phyloP scores from a whole-genome alignment of 2,888 invertebrate genomes.

The Tachina lurida region DNA sequence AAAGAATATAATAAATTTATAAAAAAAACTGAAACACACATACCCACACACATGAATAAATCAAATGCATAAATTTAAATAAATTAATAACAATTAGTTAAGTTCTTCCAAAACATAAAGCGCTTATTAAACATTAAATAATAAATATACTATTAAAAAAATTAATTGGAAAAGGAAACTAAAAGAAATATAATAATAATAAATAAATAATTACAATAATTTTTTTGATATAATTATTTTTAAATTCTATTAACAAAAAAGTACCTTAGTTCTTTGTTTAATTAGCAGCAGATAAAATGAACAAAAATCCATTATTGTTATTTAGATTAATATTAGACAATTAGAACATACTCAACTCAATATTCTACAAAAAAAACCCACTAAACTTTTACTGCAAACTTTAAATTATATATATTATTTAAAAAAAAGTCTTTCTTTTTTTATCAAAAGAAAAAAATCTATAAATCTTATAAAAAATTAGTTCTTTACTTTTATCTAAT shows the following conservation, averaged over 20 bases:
- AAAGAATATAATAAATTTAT: constrained; percentile 8
- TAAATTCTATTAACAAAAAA: neutral
- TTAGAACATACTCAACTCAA: constrained; percentile 1
- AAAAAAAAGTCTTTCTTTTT: too few species aligned
- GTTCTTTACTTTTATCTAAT: neutral
- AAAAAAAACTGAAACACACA: neutral
- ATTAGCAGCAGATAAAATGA: neutral
- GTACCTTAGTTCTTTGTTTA: constrained; percentile 53
- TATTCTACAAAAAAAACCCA: neutral
- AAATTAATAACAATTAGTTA: constrained; percentile 61
- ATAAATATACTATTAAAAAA: constrained; percentile 11
- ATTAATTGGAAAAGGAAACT: neutral
- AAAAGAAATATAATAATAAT: neutral
- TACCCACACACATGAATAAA: neutral
- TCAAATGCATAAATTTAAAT: constrained; percentile 7
- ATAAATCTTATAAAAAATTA: too few species aligned
- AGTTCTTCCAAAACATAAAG: constrained; percentile 68
- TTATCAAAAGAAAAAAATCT: too few species aligned
- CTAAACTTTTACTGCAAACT: constrained; percentile 35
- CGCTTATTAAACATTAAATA: constrained; percentile 66
- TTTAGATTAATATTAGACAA: constrained; percentile 32
- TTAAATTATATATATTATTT: neutral
- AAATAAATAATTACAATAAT: too few species aligned
- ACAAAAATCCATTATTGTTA: constrained; percentile 30
- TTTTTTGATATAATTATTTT: too few species aligned